Evolutionary conservation across 2,888 invertebrate genomes (phyloP), one percentile per base, ranked within the genome.

Genomic region (Tachina grossa): DNA sequence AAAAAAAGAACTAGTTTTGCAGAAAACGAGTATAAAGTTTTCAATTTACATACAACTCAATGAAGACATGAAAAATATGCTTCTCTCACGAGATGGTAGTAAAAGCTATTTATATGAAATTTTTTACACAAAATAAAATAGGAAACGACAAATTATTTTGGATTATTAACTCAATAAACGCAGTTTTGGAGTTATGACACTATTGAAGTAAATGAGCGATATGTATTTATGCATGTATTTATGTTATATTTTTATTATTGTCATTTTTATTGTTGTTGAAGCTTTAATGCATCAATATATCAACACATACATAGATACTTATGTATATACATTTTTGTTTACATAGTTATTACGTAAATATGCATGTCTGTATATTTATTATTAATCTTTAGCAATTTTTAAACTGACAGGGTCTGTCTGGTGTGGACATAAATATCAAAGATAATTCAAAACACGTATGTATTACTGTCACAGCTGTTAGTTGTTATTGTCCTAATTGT

Each of bases 401-500:
- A 59, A 8, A 59, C 22, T 45, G 57, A 57, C 71, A 57, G 47
- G 39, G 31, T 59, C 59, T 59, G 72, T 59, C 49, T 72, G 39
- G 13, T 61, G 59, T 41, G 43, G 22, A 59, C 14, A 53, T 80
- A 71, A 84, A 74, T 68, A 81, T 65, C 57, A 41, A 41, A 81
- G 61, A 81, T 81, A 84, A 69, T 74, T 81, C 68, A 77, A 71
- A 69, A 68, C 72, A 66, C 84, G n/a, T n/a, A 84, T 63, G 77
- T 63, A 84, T 79, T 68, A 81, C 49, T 84, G 84, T 84, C 77
- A 76, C 72, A 68, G 57, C 43, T 68, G 9, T 68, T 68, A 16
- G 41, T 77, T 76, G 68, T 76, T 80, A 71, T 81, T 84, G 81
- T 84, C 61, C 63, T 47, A 71, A 61, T 61, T 68, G 61, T 69